These are phyloP conservation scores for Pyrochroa serraticornis DNA, from an alignment of 2,888 invertebrate genomes.

Conservation along the genomic window DNA sequence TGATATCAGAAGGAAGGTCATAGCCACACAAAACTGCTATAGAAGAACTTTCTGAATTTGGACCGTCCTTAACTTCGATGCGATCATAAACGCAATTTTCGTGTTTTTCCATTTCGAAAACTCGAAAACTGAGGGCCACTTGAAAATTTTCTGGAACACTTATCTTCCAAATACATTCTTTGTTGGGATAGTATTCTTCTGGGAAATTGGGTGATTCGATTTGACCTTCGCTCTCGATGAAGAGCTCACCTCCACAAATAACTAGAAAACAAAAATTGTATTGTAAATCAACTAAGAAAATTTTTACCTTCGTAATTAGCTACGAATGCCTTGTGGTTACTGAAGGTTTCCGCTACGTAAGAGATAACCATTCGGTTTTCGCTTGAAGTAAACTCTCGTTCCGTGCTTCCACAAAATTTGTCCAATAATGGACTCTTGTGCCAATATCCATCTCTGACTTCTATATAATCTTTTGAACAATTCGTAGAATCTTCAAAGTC, in stretches of 20 bases:
- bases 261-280: conserved; percentile 62
- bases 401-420: conserved; percentile 83
- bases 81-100: conserved; percentile 97
- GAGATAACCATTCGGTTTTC: conserved; percentile 91
- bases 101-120: conserved; percentile 97
- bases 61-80: conserved; percentile 91
- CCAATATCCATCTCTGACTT: conserved; percentile 94
- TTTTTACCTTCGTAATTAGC: conserved; percentile 85
- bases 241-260: conserved; percentile 90
- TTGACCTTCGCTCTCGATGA: conserved; percentile 77
- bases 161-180: conserved; percentile 94
- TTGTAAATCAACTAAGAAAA: background rate
- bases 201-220: conserved; percentile 97
- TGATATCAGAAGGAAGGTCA: conserved; percentile 89
- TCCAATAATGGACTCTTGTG: conserved; percentile 86
- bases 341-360: conserved; percentile 74
- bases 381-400: conserved; percentile 76
- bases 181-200: conserved; percentile 92
- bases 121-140: conserved; percentile 88
- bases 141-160: conserved; percentile 86
- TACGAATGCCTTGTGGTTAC: conserved; percentile 79
- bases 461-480: conserved; percentile 87
- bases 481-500: conserved; percentile 85
- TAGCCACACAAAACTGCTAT: conserved; percentile 83
- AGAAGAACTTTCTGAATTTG: background rate